Base-by-base conservation (phyloP, 2,797 vertebrate species). In the Anniella stebbinsi region DNA sequence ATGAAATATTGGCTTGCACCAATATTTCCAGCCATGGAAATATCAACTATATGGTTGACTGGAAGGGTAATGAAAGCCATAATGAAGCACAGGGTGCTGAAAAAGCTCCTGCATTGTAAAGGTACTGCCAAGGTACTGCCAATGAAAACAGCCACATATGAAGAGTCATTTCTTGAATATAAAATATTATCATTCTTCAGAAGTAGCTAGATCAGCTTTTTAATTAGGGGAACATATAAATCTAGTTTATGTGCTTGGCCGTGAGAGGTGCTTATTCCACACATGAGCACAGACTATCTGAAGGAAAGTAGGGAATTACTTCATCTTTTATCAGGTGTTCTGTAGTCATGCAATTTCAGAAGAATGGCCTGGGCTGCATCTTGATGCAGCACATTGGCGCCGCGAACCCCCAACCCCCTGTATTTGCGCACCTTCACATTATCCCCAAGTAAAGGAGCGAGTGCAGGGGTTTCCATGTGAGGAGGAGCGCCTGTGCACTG, bases 1-100 rank as follows among this genome's bases (percentile, higher is more conserved):
- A 21, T 95, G 95, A 30, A 93, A 33, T 66, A 89, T 77, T 45
- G 21, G 95, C 41, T 83, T 96, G 3, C 92, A 96, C 1, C 93
- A 92, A 0, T 95, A 41, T 92, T 87, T 90, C 88, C 28, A 84
- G 23, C 60, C 87, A 0, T 96, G 73, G 76, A 63, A 97, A 96
- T 80, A 88, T 95, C 41, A 96, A 92, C 57, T 91, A 88, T n/a
- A 92, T 94, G 0, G 90, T 94, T 63, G 95, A 95, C 76, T 95
- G 94, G 6, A 96, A 96, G 8, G 95, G 94, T 28, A 92, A 94
- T 11, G 92, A 94, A 81, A 7, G 2, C 69, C n/a, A 30, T 81
- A 28, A 77, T 25, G 10, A 69, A 70, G 1, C 60, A 0, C 36
- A 2, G 69, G 72, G 54, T 66, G 15, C 57, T 86, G 72, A 11